Percentiles rank a stretch among this genome's conserved stretches.
Conservation (phyloP, 2,113 vertebrate species). For the Gallinago paraguaiae region DNA sequence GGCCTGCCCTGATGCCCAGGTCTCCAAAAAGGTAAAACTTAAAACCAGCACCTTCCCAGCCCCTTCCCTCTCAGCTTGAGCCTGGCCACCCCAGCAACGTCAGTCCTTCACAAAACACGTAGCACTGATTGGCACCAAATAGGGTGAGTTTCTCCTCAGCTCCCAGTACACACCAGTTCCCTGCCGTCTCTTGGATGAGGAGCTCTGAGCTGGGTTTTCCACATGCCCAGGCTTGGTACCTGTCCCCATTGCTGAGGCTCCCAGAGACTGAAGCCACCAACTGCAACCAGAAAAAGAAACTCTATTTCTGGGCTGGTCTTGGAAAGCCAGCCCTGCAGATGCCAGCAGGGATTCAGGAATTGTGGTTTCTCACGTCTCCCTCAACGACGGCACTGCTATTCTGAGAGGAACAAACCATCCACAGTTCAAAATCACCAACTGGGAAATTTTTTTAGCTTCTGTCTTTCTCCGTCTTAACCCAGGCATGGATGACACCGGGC, state of each 20-base stretch:
- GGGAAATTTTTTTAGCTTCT: not conserved
- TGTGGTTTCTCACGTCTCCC: not conserved
- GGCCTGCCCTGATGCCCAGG: not conserved
- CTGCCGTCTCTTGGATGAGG: not conserved
- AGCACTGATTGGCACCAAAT: not conserved
- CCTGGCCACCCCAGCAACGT: not conserved
- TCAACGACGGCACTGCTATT: slow-evolving; percentile 14
- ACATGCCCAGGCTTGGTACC: accelerated
- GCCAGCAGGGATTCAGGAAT: slow-evolving; percentile 22
- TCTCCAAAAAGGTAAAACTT: not conserved
- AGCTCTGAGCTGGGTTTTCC: not conserved
- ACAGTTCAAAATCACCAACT: not conserved
- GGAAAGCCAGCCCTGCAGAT: slow-evolving; percentile 9
- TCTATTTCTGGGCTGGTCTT: slow-evolving; percentile 40
- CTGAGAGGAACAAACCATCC: not conserved
- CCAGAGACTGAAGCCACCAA: not conserved
- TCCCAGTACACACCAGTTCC: not conserved
- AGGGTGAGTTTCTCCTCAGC: not conserved
- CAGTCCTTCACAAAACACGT: not conserved
- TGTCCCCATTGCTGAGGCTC: not conserved
- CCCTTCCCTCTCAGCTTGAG: not conserved
- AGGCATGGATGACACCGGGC: not conserved
- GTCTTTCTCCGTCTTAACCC: not conserved
- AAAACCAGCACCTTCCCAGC: not conserved
- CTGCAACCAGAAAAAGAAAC: not conserved